Conservation (phyloP, 2,888 invertebrate genomes). For the Drosophila maculinotata region DNA sequence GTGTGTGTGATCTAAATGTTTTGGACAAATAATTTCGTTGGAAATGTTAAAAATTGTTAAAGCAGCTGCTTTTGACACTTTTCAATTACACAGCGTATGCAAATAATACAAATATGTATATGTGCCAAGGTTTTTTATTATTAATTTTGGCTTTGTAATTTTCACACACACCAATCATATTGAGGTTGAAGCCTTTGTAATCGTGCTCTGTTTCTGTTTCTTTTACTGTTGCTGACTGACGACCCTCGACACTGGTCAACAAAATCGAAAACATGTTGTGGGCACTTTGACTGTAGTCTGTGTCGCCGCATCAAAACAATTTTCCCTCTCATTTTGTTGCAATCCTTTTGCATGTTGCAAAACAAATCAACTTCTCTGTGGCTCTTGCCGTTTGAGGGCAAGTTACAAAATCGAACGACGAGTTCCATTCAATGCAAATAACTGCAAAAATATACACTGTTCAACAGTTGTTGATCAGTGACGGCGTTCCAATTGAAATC, state of each 20-base stretch:
- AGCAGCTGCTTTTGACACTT: conserved; percentile 35
- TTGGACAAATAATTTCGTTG: conserved; percentile 55
- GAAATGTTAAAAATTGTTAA: conserved; percentile 14
- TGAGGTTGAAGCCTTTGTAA: conserved; percentile 6
- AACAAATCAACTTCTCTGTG: conserved; percentile 68
- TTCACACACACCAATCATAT: conserved; percentile 11
- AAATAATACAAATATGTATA: conserved; percentile 3
- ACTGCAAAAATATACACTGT: conserved; percentile 17
- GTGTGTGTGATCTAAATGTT: conserved; percentile 22
- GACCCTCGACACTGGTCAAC: conserved; percentile 23
- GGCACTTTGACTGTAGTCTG: conserved; percentile 58
- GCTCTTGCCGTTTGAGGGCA: conserved; percentile 8
- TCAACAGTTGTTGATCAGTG: conserved; percentile 28
- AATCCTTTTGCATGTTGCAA: conserved; percentile 66
- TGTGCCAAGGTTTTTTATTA: conserved; percentile 7
- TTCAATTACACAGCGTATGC: conserved; percentile 22
- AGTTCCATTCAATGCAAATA: conserved; percentile 66
- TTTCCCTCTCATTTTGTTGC: conserved; percentile 35
- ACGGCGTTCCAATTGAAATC: conserved; percentile 3
- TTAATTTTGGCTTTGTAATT: conserved; percentile 14
- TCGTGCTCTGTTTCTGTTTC: conserved; percentile 14
- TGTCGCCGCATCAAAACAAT: conserved; percentile 56
- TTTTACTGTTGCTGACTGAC: conserved; percentile 45
- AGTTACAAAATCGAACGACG: conserved; percentile 61
- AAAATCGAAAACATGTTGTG: conserved; percentile 47